A percentile compares a stretch with the other conserved stretches of the same genome.
Conservation (phyloP, 2,888 invertebrate species). For the Ochlodes sylvanus region DNA sequence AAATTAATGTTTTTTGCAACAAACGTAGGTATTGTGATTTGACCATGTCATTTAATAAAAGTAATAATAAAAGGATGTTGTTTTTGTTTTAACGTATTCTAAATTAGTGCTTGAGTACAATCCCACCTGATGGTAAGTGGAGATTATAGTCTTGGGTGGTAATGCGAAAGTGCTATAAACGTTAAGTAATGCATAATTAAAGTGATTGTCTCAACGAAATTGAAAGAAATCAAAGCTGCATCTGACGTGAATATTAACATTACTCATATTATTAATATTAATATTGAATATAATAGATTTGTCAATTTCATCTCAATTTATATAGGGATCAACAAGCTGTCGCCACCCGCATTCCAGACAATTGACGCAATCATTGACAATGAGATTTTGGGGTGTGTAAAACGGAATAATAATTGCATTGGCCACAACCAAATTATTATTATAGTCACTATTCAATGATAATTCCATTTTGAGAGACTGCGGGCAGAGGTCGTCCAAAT, state of each 20-base stretch:
- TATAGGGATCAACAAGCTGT: conserved; percentile 78
- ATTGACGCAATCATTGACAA: conserved; percentile 83
- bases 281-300: conserved; percentile 47
- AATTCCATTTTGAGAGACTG: conserved; percentile 69
- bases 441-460: conserved; percentile 80
- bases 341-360: conserved; percentile 80
- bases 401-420: conserved; percentile 80
- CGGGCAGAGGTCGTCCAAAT: conserved; percentile 59
- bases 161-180: too few relatives aligned
- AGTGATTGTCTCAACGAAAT: conserved; percentile 24
- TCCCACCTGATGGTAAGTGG: too few relatives aligned
- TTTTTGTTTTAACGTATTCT: too few relatives aligned
- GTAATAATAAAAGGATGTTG: background rate
- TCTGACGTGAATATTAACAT: conserved; percentile 59
- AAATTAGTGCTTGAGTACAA: too few relatives aligned
- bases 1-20: conserved; percentile 19
- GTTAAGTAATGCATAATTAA: background rate
- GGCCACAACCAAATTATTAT: conserved; percentile 79
- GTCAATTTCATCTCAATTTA: conserved; percentile 76
- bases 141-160: too few relatives aligned
- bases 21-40: conserved; percentile 23
- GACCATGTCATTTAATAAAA: conserved; percentile 21
- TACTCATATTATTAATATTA: conserved; percentile 46
- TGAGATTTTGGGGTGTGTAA: conserved; percentile 80
- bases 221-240: conserved; percentile 41